Percentiles rank a stretch among this genome's conserved stretches.
Evolutionary conservation across 2,888 invertebrate species (phyloP).

Genomic region (Eupelmus urozonus): DNA sequence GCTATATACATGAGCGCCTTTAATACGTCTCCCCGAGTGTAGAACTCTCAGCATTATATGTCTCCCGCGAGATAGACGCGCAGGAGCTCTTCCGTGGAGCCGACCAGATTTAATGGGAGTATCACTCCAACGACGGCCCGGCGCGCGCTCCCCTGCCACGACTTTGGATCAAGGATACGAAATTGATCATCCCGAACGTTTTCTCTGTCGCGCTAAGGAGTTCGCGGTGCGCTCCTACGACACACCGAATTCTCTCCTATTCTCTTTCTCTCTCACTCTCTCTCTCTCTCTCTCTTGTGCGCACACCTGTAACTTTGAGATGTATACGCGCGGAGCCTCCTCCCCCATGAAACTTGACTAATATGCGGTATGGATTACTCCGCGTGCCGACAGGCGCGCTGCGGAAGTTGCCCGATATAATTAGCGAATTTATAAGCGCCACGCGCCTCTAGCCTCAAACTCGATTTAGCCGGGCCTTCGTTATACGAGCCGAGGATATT

Average conservation of each 20-base stretch:
- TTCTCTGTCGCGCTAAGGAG: neutral
- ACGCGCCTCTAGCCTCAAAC: constrained; percentile 37
- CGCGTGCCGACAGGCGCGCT: too few species aligned
- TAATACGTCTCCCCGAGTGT: constrained; percentile 16
- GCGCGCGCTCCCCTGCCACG: neutral
- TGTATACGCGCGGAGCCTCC: neutral
- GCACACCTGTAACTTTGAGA: constrained; percentile 20
- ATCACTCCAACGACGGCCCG: constrained; percentile 20
- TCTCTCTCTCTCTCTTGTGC: neutral
- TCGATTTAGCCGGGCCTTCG: constrained; percentile 28
- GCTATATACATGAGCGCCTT: too few species aligned
- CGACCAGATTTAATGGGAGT: constrained; percentile 27
- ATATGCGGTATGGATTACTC: constrained; percentile 49
- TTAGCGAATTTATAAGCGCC: constrained; percentile 55
- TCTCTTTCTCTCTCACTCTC: neutral
- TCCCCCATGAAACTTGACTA: constrained; percentile 45
- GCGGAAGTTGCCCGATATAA: constrained; percentile 56
- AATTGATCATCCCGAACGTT: constrained; percentile 37
- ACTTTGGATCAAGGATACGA: neutral
- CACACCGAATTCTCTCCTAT: neutral
- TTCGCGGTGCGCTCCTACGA: too few species aligned
- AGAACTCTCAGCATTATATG: neutral
- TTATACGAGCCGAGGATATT: constrained; percentile 29
- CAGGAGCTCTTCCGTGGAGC: too few species aligned
- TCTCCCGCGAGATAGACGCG: constrained; percentile 13